Conservation (phyloP, 2,888 invertebrate genomes). For the Operophtera brumata region DNA sequence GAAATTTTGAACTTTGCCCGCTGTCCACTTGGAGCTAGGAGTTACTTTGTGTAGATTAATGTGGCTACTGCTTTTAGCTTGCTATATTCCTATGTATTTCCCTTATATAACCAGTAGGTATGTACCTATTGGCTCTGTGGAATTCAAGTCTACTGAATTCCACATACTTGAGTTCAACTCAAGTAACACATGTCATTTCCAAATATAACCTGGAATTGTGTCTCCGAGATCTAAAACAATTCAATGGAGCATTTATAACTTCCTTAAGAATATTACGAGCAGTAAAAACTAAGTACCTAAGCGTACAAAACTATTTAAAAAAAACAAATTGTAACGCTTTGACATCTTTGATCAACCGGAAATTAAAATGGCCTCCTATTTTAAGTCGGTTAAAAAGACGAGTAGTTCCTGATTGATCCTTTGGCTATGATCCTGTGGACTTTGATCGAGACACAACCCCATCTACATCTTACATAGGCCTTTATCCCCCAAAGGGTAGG, state of each 20-base stretch:
- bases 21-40: conserved; percentile 49
- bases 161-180: no score
- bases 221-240: conserved; percentile 16
- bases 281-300: conserved; percentile 10
- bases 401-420: no score
- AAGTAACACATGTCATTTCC: no score
- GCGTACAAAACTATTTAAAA: not conserved
- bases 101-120: no score
- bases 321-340: conserved; percentile 5
- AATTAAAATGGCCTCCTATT: conserved; percentile 4
- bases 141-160: no score
- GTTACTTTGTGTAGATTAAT: conserved; percentile 36
- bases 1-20: conserved; percentile 51
- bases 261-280: not conserved
- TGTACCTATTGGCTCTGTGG: not conserved
- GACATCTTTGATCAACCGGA: conserved; percentile 23
- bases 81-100: conserved; percentile 33
- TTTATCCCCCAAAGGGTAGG: no score
- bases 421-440: no score
- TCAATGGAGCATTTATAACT: not conserved
- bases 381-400: conserved; percentile 2
- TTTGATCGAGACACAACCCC: no score
- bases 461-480: no score
- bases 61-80: conserved; percentile 36
- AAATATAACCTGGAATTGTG: not conserved